These are phyloP conservation scores for Unio delphinus DNA, from an alignment of 2,888 invertebrate species.

Conservation along the genomic window DNA sequence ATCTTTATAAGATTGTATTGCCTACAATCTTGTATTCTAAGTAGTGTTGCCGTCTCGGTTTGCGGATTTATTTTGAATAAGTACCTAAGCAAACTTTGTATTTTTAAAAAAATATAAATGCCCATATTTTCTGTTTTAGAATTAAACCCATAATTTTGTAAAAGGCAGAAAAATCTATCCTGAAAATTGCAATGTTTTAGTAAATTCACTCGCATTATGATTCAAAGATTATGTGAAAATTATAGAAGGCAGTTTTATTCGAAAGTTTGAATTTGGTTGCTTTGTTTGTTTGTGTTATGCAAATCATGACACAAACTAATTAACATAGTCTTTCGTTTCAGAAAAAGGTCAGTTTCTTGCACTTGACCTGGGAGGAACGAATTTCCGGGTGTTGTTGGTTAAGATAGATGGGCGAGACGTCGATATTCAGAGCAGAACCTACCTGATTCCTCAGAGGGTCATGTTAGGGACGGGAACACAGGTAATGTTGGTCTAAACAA, in stretches of 20 bases:
- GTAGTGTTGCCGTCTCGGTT: too few relatives aligned
- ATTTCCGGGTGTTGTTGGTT: conserved; percentile 96
- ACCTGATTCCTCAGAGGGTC: conserved; percentile 93
- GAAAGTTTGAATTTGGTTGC: not conserved
- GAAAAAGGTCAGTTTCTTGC: conserved; percentile 96
- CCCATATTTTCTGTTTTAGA: not conserved
- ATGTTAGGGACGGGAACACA: conserved; percentile 91
- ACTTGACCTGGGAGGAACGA: conserved; percentile 97
- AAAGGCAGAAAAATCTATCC: not conserved
- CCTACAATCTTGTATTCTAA: too few relatives aligned
- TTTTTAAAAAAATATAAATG: too few relatives aligned
- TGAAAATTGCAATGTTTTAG: not conserved
- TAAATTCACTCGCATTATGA: not conserved
- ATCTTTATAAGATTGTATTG: too few relatives aligned
- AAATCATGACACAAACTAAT: not conserved
- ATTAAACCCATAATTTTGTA: too few relatives aligned
- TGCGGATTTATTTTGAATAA: too few relatives aligned
- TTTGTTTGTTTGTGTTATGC: not conserved
- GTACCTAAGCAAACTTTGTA: too few relatives aligned
- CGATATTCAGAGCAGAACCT: conserved; percentile 97
- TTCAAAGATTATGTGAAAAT: not conserved
- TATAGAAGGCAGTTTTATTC: not conserved
- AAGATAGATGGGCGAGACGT: conserved; percentile 87
- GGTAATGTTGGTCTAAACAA: conserved; percentile 63
- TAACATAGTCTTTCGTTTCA: conserved; percentile 69